phyloP scores from a whole-genome alignment of 2,888 invertebrate genomes.

The Eubasilissa splendida region DNA sequence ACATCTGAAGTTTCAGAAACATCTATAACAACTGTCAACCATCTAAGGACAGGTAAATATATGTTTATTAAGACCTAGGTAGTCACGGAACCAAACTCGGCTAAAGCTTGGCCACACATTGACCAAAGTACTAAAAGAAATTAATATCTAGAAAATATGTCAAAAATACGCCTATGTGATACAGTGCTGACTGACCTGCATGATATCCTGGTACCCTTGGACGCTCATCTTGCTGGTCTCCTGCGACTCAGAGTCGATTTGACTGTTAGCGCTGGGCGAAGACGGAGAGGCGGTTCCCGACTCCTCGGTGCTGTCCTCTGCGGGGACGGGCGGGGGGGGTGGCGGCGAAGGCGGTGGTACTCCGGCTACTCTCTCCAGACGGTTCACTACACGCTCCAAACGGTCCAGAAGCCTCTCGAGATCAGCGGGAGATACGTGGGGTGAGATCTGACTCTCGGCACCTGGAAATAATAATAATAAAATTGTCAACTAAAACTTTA shows the following conservation, averaged over 20 bases:
- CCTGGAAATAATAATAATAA: conserved; percentile 23
- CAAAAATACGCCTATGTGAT: neutral
- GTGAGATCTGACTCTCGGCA: conserved; percentile 30
- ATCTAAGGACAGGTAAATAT: no score
- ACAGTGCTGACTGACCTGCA: conserved; percentile 66
- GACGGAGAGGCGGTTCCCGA: conserved; percentile 62
- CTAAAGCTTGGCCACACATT: no score
- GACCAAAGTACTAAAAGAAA: no score
- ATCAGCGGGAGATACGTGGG: conserved; percentile 65
- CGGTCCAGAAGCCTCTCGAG: conserved; percentile 81
- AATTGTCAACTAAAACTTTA: neutral
- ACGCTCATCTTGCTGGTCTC: conserved; percentile 78
- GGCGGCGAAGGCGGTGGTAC: conserved; percentile 62
- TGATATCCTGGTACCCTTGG: conserved; percentile 81
- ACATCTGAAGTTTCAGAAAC: no score
- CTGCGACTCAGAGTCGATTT: conserved; percentile 60
- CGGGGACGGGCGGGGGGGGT: conserved; percentile 57
- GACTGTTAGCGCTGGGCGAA: conserved; percentile 60
- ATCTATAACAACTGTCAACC: no score
- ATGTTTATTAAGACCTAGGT: no score
- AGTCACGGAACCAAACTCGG: no score
- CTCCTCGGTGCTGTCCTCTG: conserved; percentile 47
- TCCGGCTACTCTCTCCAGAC: conserved; percentile 75
- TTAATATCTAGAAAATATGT: no score
- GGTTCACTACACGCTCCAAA: conserved; percentile 81